Evolutionary conservation across 1,140 invertebrate genomes (phyloP).

Genomic region (Eupeodes corollae): DNA sequence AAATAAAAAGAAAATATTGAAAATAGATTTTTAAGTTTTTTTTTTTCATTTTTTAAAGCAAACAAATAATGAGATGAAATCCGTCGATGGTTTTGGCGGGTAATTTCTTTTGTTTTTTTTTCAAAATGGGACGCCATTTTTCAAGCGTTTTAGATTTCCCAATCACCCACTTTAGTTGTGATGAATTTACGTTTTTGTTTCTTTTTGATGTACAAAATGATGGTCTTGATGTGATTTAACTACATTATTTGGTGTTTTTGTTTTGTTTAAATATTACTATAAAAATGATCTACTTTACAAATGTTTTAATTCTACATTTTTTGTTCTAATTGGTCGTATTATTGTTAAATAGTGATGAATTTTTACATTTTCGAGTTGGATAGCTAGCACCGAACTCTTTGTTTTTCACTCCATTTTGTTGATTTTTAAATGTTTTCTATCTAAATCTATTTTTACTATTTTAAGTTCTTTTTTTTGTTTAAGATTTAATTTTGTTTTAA

Average conservation of each 20-base stretch:
- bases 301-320: background rate
- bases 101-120: background rate
- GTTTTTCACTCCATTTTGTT: slow-evolving; percentile 1
- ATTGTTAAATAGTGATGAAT: too few relatives aligned
- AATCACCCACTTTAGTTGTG: too few relatives aligned
- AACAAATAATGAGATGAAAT: slow-evolving; percentile 4
- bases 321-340: too few relatives aligned
- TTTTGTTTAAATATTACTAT: too few relatives aligned
- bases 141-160: slow-evolving; percentile 6
- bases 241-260: too few relatives aligned
- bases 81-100: background rate
- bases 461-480: slow-evolving; percentile 40
- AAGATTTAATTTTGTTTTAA: slow-evolving; percentile 43
- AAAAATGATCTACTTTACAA: too few relatives aligned
- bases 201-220: too few relatives aligned
- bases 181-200: too few relatives aligned
- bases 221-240: too few relatives aligned
- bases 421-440: slow-evolving; percentile 10
- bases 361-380: too few relatives aligned
- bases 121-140: slow-evolving; percentile 4
- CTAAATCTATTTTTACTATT: slow-evolving; percentile 20
- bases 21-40: background rate
- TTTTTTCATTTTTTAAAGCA: background rate
- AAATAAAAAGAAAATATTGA: background rate
- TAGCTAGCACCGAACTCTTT: slow-evolving; percentile 22